Percentiles rank a stretch among this genome's conserved stretches.
phyloP scores from a whole-genome alignment of 37 sponge, comb jelly and placozoan species.

The Mnemiopsis leidyi region DNA sequence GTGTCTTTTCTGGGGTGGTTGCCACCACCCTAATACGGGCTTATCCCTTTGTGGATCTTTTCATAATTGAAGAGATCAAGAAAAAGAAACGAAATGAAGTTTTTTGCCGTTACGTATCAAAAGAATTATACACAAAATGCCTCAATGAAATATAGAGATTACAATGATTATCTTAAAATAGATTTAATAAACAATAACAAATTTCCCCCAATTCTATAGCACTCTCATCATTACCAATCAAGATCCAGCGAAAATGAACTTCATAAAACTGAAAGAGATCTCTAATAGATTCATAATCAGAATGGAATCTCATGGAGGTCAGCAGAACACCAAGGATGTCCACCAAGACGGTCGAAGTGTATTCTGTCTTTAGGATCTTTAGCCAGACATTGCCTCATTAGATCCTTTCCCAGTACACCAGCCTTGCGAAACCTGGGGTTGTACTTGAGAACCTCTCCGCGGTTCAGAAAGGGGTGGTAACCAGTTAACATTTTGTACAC shows the following conservation, averaged over 20 bases:
- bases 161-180: background rate
- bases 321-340: slow-evolving; percentile 28
- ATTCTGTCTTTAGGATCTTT: background rate
- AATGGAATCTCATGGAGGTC: background rate
- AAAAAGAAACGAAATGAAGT: no score
- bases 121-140: no score
- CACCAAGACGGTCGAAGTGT: background rate
- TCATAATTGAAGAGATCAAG: no score
- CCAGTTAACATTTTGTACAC: slow-evolving; percentile 38
- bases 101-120: no score
- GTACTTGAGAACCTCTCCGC: background rate
- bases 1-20: no score
- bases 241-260: no score
- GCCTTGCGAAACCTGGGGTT: background rate
- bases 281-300: background rate
- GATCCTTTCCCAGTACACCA: background rate
- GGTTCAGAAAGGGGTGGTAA: slow-evolving; percentile 13
- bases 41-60: no score
- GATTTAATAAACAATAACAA: background rate
- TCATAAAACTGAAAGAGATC: no score
- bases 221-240: no score
- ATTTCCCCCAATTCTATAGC: no score
- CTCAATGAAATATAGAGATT: no score
- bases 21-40: no score
- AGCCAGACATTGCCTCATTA: slow-evolving; percentile 16